These are phyloP conservation scores for Axis porcinus DNA, from an alignment of 2,113 vertebrate genomes.

Conservation along the genomic window DNA sequence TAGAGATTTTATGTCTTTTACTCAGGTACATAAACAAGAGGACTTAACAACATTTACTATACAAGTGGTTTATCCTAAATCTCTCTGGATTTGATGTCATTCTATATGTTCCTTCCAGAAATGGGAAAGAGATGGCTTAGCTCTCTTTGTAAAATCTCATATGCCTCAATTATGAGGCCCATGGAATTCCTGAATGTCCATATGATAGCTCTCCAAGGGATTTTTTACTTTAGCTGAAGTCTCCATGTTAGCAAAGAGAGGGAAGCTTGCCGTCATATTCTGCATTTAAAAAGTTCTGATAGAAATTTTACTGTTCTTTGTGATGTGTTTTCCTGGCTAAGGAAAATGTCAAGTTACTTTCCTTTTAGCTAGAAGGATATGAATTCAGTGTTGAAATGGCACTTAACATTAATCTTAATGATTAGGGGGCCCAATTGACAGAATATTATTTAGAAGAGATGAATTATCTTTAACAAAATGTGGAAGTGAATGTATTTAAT, in stretches of 20 bases:
- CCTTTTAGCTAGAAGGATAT: not conserved
- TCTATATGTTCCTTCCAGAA: not conserved
- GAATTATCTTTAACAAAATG: not conserved
- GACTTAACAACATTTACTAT: not conserved
- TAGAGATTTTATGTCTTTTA: not conserved
- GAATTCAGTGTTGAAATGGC: not conserved
- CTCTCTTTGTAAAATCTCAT: not conserved
- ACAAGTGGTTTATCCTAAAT: not conserved
- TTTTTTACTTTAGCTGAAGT: not conserved
- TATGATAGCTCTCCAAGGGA: not conserved
- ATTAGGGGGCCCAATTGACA: not conserved
- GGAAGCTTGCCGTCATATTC: not conserved
- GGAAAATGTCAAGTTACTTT: not conserved
- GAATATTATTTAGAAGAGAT: not conserved
- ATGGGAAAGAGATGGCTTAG: not conserved
- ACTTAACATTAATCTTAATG: slow-evolving; percentile 8
- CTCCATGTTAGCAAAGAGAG: not conserved
- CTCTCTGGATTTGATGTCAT: not conserved
- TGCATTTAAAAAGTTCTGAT: not conserved
- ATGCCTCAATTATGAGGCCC: not conserved
- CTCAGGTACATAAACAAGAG: not conserved
- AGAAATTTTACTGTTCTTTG: not conserved
- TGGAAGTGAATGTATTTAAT: not conserved
- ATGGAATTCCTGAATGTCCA: not conserved
- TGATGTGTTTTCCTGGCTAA: not conserved